Evolutionary conservation across 2,888 invertebrate genomes (phyloP).

Genomic region (Zele albiditarsus): DNA sequence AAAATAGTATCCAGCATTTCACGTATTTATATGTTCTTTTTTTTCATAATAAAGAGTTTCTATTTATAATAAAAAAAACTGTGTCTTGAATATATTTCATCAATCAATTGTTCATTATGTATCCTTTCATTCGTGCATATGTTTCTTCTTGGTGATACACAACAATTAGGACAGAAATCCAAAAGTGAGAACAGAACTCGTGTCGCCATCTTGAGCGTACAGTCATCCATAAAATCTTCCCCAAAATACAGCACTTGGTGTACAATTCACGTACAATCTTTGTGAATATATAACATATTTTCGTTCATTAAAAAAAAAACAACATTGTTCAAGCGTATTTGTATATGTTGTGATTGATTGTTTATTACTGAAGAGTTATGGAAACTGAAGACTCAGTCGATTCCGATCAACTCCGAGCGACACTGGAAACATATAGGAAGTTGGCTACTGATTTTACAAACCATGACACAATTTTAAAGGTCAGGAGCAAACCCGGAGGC

Average conservation of each 20-base stretch:
- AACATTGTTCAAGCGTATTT: background rate
- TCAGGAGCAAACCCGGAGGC: slow-evolving; percentile 46
- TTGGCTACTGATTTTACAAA: slow-evolving; percentile 68
- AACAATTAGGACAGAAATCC: no score
- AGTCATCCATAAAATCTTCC: background rate
- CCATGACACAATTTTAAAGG: slow-evolving; percentile 71
- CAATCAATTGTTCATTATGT: no score
- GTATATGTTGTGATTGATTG: background rate
- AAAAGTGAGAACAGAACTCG: background rate
- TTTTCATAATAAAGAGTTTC: background rate
- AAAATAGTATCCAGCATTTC: background rate
- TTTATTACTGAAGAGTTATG: slow-evolving; percentile 46
- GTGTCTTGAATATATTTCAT: background rate
- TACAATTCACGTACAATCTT: background rate
- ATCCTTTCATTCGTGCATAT: no score
- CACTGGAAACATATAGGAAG: slow-evolving; percentile 68
- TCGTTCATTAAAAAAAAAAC: background rate
- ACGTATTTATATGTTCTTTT: background rate
- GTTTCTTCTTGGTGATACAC: no score
- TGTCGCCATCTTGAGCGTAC: slow-evolving; percentile 3
- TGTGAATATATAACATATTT: background rate
- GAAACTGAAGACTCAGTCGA: slow-evolving; percentile 64
- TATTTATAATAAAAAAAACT: background rate
- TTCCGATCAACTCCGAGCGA: slow-evolving; percentile 64
- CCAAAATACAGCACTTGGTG: background rate